Percentiles rank a stretch among this genome's conserved stretches.
phyloP scores from a whole-genome alignment of 2,797 vertebrate genomes.

The Hemitrygon akajei region DNA sequence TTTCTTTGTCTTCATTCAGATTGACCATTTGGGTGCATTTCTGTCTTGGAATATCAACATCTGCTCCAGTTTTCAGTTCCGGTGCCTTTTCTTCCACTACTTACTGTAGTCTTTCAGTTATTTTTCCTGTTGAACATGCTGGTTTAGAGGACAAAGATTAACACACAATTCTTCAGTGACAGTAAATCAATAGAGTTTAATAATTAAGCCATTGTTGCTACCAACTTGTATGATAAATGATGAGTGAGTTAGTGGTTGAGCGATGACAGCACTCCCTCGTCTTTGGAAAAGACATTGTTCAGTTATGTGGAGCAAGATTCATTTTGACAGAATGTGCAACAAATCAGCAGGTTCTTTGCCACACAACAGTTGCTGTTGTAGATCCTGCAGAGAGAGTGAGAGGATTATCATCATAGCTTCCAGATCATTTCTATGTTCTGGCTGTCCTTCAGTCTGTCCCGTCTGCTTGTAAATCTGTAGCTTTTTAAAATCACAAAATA shows the following conservation, averaged over 20 bases:
- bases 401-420: neutral
- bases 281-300: neutral
- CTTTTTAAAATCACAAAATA: neutral
- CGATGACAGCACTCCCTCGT: neutral
- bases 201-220: neutral
- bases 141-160: neutral
- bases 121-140: neutral
- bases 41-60: too few species aligned
- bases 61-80: neutral
- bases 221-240: neutral
- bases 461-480: neutral
- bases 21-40: too few species aligned
- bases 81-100: neutral
- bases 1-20: too few species aligned
- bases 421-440: neutral
- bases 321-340: constrained; percentile 14
- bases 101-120: neutral
- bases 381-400: neutral
- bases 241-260: neutral
- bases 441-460: neutral
- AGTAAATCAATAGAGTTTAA: neutral
- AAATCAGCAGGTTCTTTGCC: constrained; percentile 1
- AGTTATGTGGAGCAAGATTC: neutral
- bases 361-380: neutral
- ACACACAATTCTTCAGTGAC: neutral